These are phyloP conservation scores for Dascillus cervinus DNA, from an alignment of 2,888 invertebrate species.

Conservation along the genomic window DNA sequence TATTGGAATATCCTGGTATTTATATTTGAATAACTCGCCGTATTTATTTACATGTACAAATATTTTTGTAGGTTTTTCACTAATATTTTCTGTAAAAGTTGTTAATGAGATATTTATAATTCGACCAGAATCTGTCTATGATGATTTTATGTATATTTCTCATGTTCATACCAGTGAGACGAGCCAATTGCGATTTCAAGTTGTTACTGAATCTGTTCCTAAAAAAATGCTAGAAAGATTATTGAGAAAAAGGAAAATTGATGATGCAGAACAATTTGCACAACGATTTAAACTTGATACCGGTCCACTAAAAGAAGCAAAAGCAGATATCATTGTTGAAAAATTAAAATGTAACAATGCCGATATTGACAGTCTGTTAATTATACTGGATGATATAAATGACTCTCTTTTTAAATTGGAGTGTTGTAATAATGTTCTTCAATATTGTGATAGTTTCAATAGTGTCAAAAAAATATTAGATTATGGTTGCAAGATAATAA, in stretches of 20 bases:
- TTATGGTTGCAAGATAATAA: too few relatives aligned
- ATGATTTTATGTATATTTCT: constrained; percentile 30
- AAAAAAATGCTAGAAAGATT: constrained; percentile 42
- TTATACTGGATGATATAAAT: constrained; percentile 39
- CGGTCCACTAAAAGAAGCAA: too few relatives aligned
- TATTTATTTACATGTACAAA: constrained; percentile 6
- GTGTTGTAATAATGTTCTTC: too few relatives aligned
- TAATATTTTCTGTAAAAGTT: constrained; percentile 26
- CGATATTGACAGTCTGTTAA: too few relatives aligned
- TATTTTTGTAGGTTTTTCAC: constrained; percentile 19
- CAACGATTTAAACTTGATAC: constrained; percentile 38
- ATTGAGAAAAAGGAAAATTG: constrained; percentile 40
- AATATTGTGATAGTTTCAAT: constrained; percentile 12
- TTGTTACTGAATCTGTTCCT: constrained; percentile 41
- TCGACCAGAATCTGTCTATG: constrained; percentile 22
- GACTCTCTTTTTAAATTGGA: constrained; percentile 42
- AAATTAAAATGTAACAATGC: too few relatives aligned
- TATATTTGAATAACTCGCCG: too few relatives aligned
- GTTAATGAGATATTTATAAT: constrained; percentile 23
- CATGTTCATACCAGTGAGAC: constrained; percentile 18
- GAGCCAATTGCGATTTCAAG: constrained; percentile 29
- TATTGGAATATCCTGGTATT: too few relatives aligned
- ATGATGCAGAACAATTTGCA: constrained; percentile 45
- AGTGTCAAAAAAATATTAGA: constrained; percentile 26
- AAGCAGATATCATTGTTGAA: constrained; percentile 37